phyloP scores from a whole-genome alignment of 2,797 vertebrate species.

The Labroides dimidiatus region DNA sequence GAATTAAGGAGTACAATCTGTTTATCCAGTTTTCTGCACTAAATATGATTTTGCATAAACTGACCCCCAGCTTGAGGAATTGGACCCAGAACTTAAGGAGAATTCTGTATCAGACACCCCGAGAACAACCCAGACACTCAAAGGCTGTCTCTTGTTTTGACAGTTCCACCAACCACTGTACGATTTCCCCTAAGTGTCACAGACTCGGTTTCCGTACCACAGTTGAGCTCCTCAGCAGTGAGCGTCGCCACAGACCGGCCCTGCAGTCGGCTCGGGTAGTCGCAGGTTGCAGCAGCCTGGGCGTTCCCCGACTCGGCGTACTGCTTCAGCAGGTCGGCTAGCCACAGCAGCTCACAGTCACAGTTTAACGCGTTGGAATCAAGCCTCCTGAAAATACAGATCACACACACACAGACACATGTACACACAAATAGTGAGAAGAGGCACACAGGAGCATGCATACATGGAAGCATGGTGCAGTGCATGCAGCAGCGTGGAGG shows the following conservation, averaged over 20 bases:
- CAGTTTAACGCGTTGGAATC: slow-evolving; percentile 96
- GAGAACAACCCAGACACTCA: no score
- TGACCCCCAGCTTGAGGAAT: no score
- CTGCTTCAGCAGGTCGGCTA: slow-evolving; percentile 93
- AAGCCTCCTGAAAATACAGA: slow-evolving; percentile 86
- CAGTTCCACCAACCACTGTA: neutral
- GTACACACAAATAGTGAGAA: slow-evolving; percentile 14
- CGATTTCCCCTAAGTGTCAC: neutral
- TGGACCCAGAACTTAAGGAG: no score
- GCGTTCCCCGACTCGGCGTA: slow-evolving; percentile 94
- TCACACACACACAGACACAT: slow-evolving; percentile 25
- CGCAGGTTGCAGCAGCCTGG: slow-evolving; percentile 96
- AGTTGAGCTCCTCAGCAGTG: slow-evolving; percentile 94
- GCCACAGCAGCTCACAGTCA: slow-evolving; percentile 96
- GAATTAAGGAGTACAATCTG: no score
- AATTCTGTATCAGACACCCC: no score
- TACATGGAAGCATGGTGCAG: neutral
- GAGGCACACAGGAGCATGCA: neutral
- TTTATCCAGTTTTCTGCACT: no score
- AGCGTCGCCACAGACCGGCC: slow-evolving; percentile 95
- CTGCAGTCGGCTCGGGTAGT: slow-evolving; percentile 92
- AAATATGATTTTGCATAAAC: no score
- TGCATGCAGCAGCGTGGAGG: slow-evolving; percentile 1
- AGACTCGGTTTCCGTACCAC: slow-evolving; percentile 84
- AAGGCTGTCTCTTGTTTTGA: neutral